phyloP scores from a whole-genome alignment of 2,797 vertebrate genomes.

The Pseudocheirus occidentalis region DNA sequence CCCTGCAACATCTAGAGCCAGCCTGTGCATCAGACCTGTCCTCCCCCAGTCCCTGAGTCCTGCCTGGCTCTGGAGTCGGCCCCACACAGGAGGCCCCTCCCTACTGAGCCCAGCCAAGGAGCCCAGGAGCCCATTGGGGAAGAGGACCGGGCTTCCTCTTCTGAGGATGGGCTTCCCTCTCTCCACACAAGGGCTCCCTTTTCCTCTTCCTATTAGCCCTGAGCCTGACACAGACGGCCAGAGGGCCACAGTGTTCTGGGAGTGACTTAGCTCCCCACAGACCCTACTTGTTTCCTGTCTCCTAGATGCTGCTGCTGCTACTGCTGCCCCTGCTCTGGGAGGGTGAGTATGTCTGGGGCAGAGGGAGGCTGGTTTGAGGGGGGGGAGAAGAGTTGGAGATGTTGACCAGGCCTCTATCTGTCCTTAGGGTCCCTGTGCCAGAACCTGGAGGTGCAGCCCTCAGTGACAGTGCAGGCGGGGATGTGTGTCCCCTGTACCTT shows the following conservation, averaged over 20 bases:
- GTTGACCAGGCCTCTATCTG: not conserved
- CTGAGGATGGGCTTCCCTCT: not conserved
- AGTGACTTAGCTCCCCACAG: not conserved
- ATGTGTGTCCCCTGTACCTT: conserved; percentile 2
- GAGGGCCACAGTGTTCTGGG: not conserved
- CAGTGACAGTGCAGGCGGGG: not conserved
- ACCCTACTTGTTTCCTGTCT: not conserved
- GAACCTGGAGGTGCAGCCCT: not conserved
- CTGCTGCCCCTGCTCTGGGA: not conserved
- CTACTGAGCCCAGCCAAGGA: not conserved
- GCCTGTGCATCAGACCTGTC: not conserved
- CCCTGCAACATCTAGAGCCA: not conserved
- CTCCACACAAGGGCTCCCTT: not conserved
- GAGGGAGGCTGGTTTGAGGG: not conserved
- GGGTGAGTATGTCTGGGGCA: not conserved
- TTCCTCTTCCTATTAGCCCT: not conserved
- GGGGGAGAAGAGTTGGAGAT: not conserved
- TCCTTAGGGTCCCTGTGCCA: not conserved
- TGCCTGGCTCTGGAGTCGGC: not conserved
- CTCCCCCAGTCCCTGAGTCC: not conserved
- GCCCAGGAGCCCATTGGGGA: not conserved
- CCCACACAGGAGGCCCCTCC: not conserved
- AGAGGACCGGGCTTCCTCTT: not conserved
- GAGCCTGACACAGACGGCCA: not conserved
- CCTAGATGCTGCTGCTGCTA: not conserved